Evolutionary conservation across 2,113 vertebrate species (phyloP), one percentile per base, ranked within the genome.

Genomic region (Prochilodus magdalenae): DNA sequence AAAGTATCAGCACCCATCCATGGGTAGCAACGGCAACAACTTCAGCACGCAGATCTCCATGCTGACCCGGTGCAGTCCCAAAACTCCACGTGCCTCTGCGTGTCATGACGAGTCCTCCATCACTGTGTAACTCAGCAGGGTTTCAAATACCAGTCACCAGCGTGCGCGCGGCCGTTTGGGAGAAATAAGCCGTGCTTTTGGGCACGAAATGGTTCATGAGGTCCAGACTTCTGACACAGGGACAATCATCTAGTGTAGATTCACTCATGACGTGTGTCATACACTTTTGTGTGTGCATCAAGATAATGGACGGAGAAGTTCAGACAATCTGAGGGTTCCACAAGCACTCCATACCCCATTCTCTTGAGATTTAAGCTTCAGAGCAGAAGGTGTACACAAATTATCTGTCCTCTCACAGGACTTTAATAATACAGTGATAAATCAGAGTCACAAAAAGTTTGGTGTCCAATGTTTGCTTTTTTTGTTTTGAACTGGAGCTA

Each of bases 31-130:
- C 79, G 97, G 97, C 88, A 96, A 96, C 94, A 99, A 97, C 80
- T 98, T 97, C 87, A 96, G 95, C 91, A 99, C 98, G 36, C 98
- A 99, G 92, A 96, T 99, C 91, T 97, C 96, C 92, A 97, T 99
- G 94, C 89, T 99, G 93, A 97, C 97, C 65, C 96, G 97, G 83
- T 97, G 96, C 95, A 99, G 98, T 93, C 98, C 97, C 49, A 97
- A 98, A 93, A 96, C 96, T 74, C 96, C 92, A 70, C 86, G 90
- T 0, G 75, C 84, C 22, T 94, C 93, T 5, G 85, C 91, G 53
- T 91, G 87, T 75, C 90, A 92, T 0, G 93, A 94, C 0, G 92
- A 93, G 79, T 73, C 90, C 51, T 92, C 92, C 5, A 82, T 89
- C 79, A 91, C 78, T 22, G 47, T 75, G 63, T 86, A 86, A 73